phyloP scores from a whole-genome alignment of 2,888 invertebrate species.

The Volucella bombylans region DNA sequence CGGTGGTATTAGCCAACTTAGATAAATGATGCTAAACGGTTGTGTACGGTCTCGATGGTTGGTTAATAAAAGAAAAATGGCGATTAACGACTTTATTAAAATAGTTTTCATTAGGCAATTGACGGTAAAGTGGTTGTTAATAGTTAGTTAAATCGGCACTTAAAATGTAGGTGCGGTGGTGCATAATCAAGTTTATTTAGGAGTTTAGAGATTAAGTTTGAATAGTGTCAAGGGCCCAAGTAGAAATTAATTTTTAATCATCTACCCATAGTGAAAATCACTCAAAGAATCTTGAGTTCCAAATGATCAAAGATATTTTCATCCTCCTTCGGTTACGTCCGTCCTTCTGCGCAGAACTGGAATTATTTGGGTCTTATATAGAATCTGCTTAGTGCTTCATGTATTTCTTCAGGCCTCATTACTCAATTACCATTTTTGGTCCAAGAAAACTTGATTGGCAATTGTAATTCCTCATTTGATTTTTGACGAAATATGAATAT shows the following conservation, averaged over 20 bases:
- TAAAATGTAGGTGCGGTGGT: not conserved
- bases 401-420: no score
- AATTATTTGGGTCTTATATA: not conserved
- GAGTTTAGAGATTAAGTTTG: not conserved
- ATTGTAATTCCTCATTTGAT: no score
- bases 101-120: conserved; percentile 19
- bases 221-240: not conserved
- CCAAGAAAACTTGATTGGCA: no score
- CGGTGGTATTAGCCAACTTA: conserved; percentile 19
- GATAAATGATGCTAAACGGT: not conserved
- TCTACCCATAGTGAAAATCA: no score
- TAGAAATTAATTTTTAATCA: no score
- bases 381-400: not conserved
- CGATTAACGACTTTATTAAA: conserved; percentile 33
- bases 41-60: not conserved
- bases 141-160: conserved; percentile 4
- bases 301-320: no score
- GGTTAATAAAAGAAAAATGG: conserved; percentile 12
- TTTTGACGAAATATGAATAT: no score
- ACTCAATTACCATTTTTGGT: no score
- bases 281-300: not conserved
- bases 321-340: no score
- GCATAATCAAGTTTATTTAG: not conserved
- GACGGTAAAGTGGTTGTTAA: conserved; percentile 8
- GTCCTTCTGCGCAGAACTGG: not conserved